phyloP scores from a whole-genome alignment of 2,113 vertebrate species.

The Hippocampus comes region DNA sequence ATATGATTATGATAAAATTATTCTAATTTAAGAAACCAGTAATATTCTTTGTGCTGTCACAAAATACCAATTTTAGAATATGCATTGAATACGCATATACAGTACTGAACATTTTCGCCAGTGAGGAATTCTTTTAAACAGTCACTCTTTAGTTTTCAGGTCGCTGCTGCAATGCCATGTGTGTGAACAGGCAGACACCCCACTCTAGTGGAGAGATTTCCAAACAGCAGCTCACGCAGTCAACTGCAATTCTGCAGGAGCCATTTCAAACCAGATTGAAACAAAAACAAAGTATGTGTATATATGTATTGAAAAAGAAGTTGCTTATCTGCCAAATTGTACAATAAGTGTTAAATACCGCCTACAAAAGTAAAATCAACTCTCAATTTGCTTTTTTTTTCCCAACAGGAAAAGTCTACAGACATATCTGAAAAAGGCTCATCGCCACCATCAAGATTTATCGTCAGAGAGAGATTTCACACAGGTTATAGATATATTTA shows the following conservation, averaged over 20 bases:
- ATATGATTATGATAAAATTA: too few relatives aligned
- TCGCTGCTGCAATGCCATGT: background rate
- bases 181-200: conserved; percentile 21
- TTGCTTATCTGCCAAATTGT: background rate
- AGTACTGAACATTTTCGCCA: background rate
- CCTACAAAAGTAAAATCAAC: background rate
- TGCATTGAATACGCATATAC: background rate
- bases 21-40: too few relatives aligned
- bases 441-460: background rate
- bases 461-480: conserved; percentile 13
- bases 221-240: conserved; percentile 13
- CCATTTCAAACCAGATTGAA: background rate
- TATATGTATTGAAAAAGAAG: background rate
- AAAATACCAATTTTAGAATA: background rate
- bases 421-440: conserved; percentile 14
- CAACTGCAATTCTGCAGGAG: background rate
- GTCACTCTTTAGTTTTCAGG: background rate
- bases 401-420: conserved; percentile 14
- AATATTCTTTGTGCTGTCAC: background rate
- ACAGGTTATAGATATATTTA: conserved; percentile 32
- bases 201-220: conserved; percentile 49
- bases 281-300: background rate
- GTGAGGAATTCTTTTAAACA: background rate
- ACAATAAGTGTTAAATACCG: background rate
- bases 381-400: conserved; percentile 13